Conservation (phyloP, 2,797 vertebrate genomes). For the Melopsittacus undulatus region DNA sequence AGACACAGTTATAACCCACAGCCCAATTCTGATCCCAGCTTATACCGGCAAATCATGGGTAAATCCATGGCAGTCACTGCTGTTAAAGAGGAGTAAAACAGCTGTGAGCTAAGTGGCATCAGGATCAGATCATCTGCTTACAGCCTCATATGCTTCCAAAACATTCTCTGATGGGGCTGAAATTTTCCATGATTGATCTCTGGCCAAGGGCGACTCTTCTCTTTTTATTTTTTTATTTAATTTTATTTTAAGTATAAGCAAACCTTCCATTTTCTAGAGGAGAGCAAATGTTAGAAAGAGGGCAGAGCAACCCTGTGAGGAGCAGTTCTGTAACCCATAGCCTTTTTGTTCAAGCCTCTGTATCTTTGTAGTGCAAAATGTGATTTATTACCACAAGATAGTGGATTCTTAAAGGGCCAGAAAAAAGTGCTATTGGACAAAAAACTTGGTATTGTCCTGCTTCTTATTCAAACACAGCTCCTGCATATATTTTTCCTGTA, state of each 20-base stretch:
- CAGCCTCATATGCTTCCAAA: conserved; percentile 32
- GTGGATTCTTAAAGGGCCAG: neutral
- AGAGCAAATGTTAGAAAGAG: neutral
- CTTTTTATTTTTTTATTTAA: neutral
- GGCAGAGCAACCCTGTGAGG: neutral
- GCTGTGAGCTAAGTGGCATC: conserved; percentile 25
- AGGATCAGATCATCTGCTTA: conserved; percentile 36
- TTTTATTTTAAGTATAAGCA: neutral
- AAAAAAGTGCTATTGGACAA: neutral
- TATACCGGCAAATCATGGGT: neutral
- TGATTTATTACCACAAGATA: neutral
- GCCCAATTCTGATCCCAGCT: neutral
- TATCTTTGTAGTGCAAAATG: neutral
- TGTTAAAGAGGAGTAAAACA: neutral
- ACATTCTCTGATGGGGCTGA: conserved; percentile 3
- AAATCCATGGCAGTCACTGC: neutral
- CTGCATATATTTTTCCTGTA: neutral
- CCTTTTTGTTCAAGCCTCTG: neutral
- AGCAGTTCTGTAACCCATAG: neutral
- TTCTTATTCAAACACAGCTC: neutral
- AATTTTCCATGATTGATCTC: conserved; percentile 28
- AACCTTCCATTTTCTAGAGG: neutral
- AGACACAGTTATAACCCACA: neutral
- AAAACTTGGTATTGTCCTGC: neutral
- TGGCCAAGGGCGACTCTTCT: neutral